These are phyloP conservation scores for Neria commutata DNA, from an alignment of 2,888 invertebrate species.

Conservation along the genomic window DNA sequence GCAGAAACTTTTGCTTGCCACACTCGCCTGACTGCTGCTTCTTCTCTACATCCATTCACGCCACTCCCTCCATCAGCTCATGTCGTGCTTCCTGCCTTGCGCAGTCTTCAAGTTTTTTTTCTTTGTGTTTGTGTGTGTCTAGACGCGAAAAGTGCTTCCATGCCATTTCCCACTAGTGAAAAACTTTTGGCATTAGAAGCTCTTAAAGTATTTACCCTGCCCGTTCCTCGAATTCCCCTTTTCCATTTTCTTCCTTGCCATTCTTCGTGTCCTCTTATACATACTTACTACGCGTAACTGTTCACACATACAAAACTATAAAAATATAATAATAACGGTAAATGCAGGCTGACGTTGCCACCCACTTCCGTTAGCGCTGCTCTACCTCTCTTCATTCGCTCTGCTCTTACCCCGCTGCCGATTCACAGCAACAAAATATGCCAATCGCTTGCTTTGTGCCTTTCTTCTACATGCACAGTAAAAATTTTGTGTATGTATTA, in stretches of 20 bases:
- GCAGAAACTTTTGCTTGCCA: background rate
- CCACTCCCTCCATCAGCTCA: conserved; percentile 1
- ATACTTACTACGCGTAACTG: too few relatives aligned
- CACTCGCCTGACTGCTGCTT: background rate
- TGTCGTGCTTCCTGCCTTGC: conserved; percentile 11
- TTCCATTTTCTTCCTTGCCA: background rate
- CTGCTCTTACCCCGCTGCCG: too few relatives aligned
- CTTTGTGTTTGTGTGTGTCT: conserved; percentile 39
- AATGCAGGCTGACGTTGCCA: conserved; percentile 36
- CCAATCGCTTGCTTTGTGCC: too few relatives aligned
- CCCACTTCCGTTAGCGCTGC: too few relatives aligned
- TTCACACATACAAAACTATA: too few relatives aligned
- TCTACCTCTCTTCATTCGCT: too few relatives aligned
- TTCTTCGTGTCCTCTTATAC: background rate
- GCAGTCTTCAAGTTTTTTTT: background rate
- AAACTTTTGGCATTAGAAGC: background rate
- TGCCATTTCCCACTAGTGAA: too few relatives aligned
- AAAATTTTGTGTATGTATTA: too few relatives aligned
- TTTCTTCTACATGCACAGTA: too few relatives aligned
- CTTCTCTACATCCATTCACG: background rate
- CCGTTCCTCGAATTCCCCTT: background rate
- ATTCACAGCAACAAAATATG: too few relatives aligned
- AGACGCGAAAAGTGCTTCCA: conserved; percentile 26
- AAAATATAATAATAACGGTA: conserved; percentile 39
- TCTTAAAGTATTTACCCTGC: background rate